These are phyloP conservation scores for Sander lucioperca DNA, from an alignment of 2,113 vertebrate genomes.

Conservation along the genomic window DNA sequence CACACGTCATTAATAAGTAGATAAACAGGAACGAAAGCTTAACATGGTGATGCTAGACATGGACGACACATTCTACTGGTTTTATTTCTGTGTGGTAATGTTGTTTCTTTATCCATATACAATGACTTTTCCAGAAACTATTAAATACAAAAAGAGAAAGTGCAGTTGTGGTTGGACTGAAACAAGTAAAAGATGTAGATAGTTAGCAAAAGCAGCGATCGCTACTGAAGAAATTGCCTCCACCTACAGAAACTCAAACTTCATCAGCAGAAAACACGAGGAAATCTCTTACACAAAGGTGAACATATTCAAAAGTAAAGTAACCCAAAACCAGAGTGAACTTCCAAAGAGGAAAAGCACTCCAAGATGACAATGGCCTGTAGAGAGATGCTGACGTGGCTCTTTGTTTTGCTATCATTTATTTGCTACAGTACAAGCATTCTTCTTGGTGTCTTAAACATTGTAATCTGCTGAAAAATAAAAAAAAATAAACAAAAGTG, in stretches of 20 bases:
- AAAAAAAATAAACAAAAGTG: background rate
- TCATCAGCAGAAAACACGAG: background rate
- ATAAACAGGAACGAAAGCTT: slow-evolving; percentile 34
- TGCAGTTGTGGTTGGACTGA: background rate
- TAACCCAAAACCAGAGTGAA: background rate
- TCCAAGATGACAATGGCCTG: slow-evolving; percentile 1
- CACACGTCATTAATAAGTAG: slow-evolving; percentile 39
- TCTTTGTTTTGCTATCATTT: slow-evolving; percentile 15
- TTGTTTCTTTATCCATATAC: background rate
- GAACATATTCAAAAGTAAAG: background rate
- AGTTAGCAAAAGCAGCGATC: background rate
- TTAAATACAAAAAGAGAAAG: too few species aligned
- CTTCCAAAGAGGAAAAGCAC: background rate
- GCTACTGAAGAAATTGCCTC: background rate
- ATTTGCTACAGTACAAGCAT: slow-evolving; percentile 3
- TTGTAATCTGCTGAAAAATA: background rate
- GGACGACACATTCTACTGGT: background rate
- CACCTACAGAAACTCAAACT: background rate
- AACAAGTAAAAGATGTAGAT: background rate
- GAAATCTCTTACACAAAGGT: background rate
- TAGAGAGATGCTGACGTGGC: slow-evolving; percentile 16
- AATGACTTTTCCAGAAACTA: background rate
- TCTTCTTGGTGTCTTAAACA: background rate
- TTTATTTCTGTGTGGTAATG: background rate
- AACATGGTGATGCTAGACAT: background rate